These are phyloP conservation scores for Megalopta genalis DNA, from an alignment of 1,140 invertebrate species.

Conservation along the genomic window DNA sequence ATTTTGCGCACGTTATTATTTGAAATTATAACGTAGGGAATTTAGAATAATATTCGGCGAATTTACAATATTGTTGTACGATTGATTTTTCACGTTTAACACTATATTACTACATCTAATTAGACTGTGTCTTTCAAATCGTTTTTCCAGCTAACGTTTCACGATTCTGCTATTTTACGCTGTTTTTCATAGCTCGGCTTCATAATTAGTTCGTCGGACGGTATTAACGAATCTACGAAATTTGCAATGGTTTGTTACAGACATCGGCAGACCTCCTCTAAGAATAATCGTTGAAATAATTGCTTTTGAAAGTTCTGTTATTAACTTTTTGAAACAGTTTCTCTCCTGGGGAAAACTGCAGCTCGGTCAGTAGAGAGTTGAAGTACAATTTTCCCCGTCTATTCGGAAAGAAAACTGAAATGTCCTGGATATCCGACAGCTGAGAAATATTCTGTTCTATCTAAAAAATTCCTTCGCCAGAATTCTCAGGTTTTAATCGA, in stretches of 20 bases:
- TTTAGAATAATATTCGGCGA: no score
- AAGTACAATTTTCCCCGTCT: not conserved
- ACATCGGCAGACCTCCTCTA: not conserved
- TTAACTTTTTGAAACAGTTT: not conserved
- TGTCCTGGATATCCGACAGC: not conserved
- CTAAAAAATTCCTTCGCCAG: not conserved
- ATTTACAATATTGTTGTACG: no score
- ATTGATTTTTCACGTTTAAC: no score
- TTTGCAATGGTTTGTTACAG: not conserved
- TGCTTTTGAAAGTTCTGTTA: not conserved
- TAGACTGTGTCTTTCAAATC: no score
- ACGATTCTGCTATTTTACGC: no score
- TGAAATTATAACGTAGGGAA: no score
- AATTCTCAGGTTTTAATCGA: not conserved
- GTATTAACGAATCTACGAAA: not conserved
- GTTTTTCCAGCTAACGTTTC: no score
- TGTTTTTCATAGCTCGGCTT: not conserved
- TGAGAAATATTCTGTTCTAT: not conserved
- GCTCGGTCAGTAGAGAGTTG: not conserved
- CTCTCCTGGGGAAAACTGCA: not conserved
- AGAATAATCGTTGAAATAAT: constrained; percentile 2
- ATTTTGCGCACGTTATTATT: no score
- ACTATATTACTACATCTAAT: no score
- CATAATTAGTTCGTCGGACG: not conserved
- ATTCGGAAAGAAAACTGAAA: not conserved